phyloP scores from a whole-genome alignment of 1,140 invertebrate genomes.

The Sinonovacula constricta region DNA sequence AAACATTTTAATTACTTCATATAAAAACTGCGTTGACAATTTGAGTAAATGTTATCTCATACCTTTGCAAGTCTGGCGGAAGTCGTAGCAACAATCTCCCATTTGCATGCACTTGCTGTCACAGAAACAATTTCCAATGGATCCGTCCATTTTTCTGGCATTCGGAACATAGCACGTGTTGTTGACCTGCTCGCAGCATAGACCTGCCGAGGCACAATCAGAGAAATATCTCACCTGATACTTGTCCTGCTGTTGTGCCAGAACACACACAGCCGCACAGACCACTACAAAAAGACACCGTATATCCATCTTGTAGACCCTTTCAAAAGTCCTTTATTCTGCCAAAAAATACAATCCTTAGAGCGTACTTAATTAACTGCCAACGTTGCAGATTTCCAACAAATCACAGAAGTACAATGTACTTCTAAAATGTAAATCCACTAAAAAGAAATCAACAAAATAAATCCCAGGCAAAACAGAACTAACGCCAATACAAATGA shows the following conservation, averaged over 20 bases:
- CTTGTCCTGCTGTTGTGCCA: neutral
- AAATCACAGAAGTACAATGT: no score
- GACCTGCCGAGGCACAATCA: constrained; percentile 32
- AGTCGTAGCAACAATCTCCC: constrained; percentile 40
- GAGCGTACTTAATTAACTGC: no score
- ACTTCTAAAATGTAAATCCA: no score
- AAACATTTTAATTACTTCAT: no score
- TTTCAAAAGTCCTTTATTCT: no score
- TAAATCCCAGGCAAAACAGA: no score
- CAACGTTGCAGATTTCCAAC: no score
- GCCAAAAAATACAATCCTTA: no score
- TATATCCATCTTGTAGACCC: no score
- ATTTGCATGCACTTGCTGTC: constrained; percentile 45
- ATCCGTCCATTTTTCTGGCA: constrained; percentile 20
- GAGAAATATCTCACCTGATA: constrained; percentile 22
- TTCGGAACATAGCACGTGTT: constrained; percentile 49
- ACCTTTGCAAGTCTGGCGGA: constrained; percentile 25
- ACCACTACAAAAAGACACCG: constrained; percentile 7
- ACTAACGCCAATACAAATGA: no score
- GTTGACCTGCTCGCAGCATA: constrained; percentile 38
- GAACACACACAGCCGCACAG: constrained; percentile 4
- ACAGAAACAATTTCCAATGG: constrained; percentile 36
- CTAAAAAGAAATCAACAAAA: no score
- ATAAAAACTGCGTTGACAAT: no score
- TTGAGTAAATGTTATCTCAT: neutral